Percentiles rank a stretch among this genome's conserved stretches.
Evolutionary conservation across 2,888 invertebrate species (phyloP).

Genomic region (Aphidoletes aphidimyza): DNA sequence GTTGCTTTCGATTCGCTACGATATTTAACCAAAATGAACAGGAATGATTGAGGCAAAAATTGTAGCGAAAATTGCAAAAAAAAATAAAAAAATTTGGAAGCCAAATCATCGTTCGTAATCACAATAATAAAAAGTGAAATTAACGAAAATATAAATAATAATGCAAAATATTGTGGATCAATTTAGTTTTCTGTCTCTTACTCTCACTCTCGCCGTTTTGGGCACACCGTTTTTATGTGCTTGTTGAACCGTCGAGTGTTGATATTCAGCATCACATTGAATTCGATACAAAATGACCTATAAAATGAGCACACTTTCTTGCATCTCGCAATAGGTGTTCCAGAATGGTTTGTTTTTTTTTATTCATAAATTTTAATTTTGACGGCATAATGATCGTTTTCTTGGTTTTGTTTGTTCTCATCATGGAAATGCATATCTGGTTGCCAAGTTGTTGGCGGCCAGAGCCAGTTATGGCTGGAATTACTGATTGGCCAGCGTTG

Average conservation of each 20-base stretch:
- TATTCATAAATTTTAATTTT: slow-evolving; percentile 9
- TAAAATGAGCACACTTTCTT: background rate
- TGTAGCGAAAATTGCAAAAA: background rate
- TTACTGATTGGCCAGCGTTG: background rate
- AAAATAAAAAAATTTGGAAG: slow-evolving; percentile 28
- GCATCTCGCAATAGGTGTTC: background rate
- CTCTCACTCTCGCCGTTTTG: too few species aligned
- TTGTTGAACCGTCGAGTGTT: background rate
- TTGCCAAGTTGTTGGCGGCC: too few species aligned
- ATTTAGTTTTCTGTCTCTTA: too few species aligned
- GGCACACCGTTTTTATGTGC: background rate
- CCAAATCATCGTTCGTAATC: background rate
- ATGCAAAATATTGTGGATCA: background rate
- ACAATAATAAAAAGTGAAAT: slow-evolving; percentile 6
- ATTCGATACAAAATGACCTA: background rate
- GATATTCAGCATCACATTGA: background rate
- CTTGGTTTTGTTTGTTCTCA: slow-evolving; percentile 25
- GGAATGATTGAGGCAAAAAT: too few species aligned
- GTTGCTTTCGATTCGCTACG: too few species aligned
- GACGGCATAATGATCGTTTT: slow-evolving; percentile 24
- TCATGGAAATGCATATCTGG: background rate
- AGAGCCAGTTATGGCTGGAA: too few species aligned
- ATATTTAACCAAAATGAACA: too few species aligned
- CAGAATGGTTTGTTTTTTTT: too few species aligned
- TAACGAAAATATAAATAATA: background rate